Evolutionary conservation across 2,888 invertebrate species (phyloP).

Genomic region (Cosmia trapezina): DNA sequence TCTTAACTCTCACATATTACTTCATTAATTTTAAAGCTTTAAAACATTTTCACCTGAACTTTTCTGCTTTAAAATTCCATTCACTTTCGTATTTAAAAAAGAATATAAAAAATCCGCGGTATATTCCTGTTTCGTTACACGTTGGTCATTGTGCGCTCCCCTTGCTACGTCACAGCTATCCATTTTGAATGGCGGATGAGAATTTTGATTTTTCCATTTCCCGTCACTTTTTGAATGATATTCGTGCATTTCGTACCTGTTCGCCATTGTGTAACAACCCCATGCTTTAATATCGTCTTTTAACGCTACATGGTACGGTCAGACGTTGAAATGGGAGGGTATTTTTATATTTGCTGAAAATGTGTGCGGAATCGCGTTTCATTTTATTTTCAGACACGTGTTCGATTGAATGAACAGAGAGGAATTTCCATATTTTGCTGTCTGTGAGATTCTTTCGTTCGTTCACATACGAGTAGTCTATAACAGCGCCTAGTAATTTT

Average conservation of each 20-base stretch:
- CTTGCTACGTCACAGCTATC: conserved; percentile 70
- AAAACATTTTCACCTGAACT: conserved; percentile 13
- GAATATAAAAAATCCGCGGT: conserved; percentile 10
- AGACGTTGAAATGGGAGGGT: conserved; percentile 54
- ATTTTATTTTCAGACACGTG: conserved; percentile 30
- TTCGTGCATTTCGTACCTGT: conserved; percentile 71
- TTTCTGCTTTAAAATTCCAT: conserved; percentile 41
- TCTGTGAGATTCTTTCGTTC: background rate
- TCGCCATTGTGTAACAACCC: conserved; percentile 76
- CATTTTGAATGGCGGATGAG: conserved; percentile 77
- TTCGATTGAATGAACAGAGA: conserved; percentile 31
- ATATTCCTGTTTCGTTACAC: conserved; percentile 58
- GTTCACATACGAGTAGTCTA: background rate
- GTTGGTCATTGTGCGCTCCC: conserved; percentile 69
- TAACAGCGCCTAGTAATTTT: background rate
- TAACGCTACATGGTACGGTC: conserved; percentile 71
- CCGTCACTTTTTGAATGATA: conserved; percentile 80
- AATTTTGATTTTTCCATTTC: conserved; percentile 88
- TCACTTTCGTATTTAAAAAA: conserved; percentile 35
- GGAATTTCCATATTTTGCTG: conserved; percentile 20
- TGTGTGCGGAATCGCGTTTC: conserved; percentile 29
- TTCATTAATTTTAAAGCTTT: background rate
- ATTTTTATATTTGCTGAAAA: conserved; percentile 41
- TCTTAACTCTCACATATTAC: background rate
- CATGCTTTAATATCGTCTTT: conserved; percentile 79